These are phyloP conservation scores for Chloroceryle aenea DNA, from an alignment of 2,113 vertebrate genomes.

Conservation along the genomic window DNA sequence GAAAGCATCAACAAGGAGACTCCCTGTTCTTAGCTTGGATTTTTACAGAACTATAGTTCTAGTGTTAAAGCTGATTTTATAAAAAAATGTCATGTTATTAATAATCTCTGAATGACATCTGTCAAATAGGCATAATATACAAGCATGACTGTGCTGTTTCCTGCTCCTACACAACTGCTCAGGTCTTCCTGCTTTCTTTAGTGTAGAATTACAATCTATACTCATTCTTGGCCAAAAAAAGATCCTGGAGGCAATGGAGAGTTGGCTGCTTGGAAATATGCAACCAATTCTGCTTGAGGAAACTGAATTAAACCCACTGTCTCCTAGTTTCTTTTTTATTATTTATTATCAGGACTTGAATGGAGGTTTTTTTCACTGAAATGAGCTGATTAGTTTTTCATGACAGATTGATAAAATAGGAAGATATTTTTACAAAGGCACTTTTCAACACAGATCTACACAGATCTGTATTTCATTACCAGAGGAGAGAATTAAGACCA, in stretches of 20 bases:
- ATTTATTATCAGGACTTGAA: not conserved
- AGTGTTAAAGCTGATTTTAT: not conserved
- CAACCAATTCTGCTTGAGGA: not conserved
- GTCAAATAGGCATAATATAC: not conserved
- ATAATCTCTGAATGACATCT: not conserved
- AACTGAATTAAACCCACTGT: not conserved
- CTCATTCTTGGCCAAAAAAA: not conserved
- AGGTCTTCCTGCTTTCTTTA: not conserved
- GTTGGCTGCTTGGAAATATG: not conserved
- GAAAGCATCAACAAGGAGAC: not conserved
- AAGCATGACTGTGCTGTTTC: not conserved
- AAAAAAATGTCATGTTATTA: not conserved
- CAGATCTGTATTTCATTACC: not conserved
- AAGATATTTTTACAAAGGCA: not conserved
- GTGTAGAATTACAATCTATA: not conserved
- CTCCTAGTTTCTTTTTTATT: not conserved
- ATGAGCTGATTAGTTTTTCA: not conserved
- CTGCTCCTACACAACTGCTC: not conserved
- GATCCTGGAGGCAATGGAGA: not conserved
- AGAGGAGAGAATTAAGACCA: not conserved
- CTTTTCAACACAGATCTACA: not conserved
- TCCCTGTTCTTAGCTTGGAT: not conserved
- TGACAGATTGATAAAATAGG: not conserved
- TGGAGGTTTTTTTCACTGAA: not conserved
- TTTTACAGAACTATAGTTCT: not conserved